Base-by-base conservation (phyloP, 2,797 vertebrate species). In the Semaprochilodus insignis region DNA sequence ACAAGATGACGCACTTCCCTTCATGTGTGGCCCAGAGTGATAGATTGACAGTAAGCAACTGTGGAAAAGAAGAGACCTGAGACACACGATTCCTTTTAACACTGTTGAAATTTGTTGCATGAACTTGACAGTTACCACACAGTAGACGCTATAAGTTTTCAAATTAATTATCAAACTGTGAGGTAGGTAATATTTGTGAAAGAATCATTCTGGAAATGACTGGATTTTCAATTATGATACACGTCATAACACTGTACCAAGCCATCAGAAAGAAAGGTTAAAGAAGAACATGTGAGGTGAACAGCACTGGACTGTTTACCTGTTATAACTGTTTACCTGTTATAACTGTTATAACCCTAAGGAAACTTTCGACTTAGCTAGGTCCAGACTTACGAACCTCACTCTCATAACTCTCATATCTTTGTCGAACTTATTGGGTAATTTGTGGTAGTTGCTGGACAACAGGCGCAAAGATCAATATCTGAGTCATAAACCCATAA, bases 391-490 rank as follows among this genome's bases (percentile, higher is more conserved):
- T 57, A 19, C 0, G 19, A 17, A 15, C 52, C 14, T 54, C 52
- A 54, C 17, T n/a, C 57, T 13, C 8, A 3, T 60, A 23, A 25
- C 21, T n/a, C n/a, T n/a, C n/a, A 16, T 31, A 59, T 21, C 8
- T 48, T 59, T 5, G n/a, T 59, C 3, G 5, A 1, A n/a, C 16
- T 59, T 59, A 21, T 21, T n/a, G 21, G 21, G 17, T 54, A 19
- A 54, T 54, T 54, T 59, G 14, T 59, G 10, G 44, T 48, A 63
- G 25, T 31, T 27, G 27, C 60, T 31, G 13, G n/a, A 11, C 8
- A 62, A 76, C 80, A 90, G 91, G 89, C 90, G 81, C 92, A 3
- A 25, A 25, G 0, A 4, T 27, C 92, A 86, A 90, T 91, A 2
- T 15, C 90, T 2, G 91, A 63, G 14, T 63, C 1, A 27, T 14